These are phyloP conservation scores for Nemopilema nomurai DNA, from an alignment of 30 jellyfish, hydroid and myxozoan species.

Conservation along the genomic window DNA sequence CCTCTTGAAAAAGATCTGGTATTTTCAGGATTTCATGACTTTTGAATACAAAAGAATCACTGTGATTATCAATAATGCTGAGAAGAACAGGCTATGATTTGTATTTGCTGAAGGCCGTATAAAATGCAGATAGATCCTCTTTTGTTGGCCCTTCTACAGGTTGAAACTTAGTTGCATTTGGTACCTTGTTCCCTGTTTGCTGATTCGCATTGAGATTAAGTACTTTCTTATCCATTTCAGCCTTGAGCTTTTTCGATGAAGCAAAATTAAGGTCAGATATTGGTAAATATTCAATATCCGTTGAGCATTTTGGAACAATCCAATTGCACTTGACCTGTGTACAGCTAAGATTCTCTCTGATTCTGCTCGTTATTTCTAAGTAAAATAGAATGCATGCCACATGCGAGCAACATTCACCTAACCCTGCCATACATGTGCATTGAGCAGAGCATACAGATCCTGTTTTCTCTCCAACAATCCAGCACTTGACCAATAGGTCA, in stretches of 20 bases:
- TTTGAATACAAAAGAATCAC: constrained; percentile 41
- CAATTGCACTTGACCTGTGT: constrained; percentile 52
- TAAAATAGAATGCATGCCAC: constrained; percentile 51
- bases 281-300: constrained; percentile 9
- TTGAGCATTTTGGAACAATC: constrained; percentile 18
- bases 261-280: constrained; percentile 16
- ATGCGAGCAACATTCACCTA: too few species aligned
- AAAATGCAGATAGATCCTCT: constrained; percentile 18
- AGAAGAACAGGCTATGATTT: constrained; percentile 44
- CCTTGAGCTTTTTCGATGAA: neutral
- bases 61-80: constrained; percentile 27
- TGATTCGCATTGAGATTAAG: neutral
- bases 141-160: constrained; percentile 27
- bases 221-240: neutral
- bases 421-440: too few species aligned
- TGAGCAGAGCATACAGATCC: constrained; percentile 43
- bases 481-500: constrained; percentile 37
- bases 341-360: constrained; percentile 24
- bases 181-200: constrained; percentile 6
- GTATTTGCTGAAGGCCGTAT: constrained; percentile 18
- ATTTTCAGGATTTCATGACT: constrained; percentile 14
- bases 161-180: neutral
- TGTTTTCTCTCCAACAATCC: constrained; percentile 22
- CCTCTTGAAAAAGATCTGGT: constrained; percentile 47
- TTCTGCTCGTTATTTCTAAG: constrained; percentile 36